Conservation (phyloP, 2,888 invertebrate genomes). For the Stenodema calcarata region DNA sequence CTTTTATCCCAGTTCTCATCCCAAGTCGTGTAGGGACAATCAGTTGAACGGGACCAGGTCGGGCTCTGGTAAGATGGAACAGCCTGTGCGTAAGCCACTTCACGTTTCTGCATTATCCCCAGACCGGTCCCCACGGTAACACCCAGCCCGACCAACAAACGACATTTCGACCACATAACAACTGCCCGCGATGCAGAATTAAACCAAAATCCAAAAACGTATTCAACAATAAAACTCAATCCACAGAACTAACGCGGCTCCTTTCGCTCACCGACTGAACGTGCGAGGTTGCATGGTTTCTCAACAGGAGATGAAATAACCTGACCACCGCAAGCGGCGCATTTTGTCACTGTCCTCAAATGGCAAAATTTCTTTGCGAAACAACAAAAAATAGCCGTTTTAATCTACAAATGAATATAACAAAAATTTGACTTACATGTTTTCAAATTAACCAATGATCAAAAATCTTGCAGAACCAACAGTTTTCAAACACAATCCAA, state of each 20-base stretch:
- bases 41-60: conserved; percentile 58
- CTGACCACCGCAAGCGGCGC: neutral
- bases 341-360: neutral
- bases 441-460: neutral
- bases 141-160: conserved; percentile 22
- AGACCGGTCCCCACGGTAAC: conserved; percentile 15
- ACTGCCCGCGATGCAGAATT: neutral
- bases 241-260: neutral
- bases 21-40: conserved; percentile 69
- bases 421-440: neutral
- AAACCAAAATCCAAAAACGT: neutral
- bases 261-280: neutral
- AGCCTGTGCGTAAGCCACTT: conserved; percentile 49
- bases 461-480: neutral
- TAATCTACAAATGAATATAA: neutral
- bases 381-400: neutral
- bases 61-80: conserved; percentile 70
- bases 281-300: neutral
- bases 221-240: neutral
- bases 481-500: neutral
- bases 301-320: neutral
- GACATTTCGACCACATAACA: conserved; percentile 35
- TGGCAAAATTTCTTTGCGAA: neutral
- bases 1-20: conserved; percentile 87
- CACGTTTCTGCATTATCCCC: conserved; percentile 16